Evolutionary conservation across 2,797 vertebrate genomes (phyloP).

Genomic region (Rhinoraja longicauda): DNA sequence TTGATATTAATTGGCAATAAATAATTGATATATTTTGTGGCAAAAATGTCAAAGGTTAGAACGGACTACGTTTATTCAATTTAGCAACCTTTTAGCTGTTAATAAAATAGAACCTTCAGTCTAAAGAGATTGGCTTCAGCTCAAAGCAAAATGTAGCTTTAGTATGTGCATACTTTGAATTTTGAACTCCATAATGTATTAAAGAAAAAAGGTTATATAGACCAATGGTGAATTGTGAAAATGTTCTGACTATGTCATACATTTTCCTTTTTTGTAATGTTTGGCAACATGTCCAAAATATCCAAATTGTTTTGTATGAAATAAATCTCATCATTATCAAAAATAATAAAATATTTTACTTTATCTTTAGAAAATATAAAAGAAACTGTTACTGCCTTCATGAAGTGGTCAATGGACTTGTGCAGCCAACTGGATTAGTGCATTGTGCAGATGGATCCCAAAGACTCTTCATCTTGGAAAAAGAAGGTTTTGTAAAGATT

Average conservation of each 20-base stretch:
- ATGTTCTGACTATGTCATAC: background rate
- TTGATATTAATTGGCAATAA: background rate
- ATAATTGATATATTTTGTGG: background rate
- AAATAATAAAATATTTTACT: background rate
- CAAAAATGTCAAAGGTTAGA: background rate
- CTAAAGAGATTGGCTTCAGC: background rate
- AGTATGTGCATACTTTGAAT: background rate
- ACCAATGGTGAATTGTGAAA: background rate
- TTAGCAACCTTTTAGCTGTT: background rate
- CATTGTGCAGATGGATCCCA: conserved; percentile 90
- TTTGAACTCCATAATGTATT: background rate
- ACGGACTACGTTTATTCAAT: no score
- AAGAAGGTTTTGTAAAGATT: conserved; percentile 88
- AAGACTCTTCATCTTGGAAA: conserved; percentile 92
- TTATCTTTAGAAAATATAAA: conserved; percentile 84
- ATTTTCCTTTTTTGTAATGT: background rate
- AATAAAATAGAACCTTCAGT: background rate
- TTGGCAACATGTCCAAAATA: background rate
- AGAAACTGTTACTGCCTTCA: conserved; percentile 96
- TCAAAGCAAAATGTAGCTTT: background rate
- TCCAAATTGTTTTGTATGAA: background rate
- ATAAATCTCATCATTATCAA: background rate
- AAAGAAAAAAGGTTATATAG: background rate
- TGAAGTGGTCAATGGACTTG: conserved; percentile 83
- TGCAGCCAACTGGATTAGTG: conserved; percentile 81